These are phyloP conservation scores for Rhagologus leucostigma DNA, from an alignment of 2,113 vertebrate species.

Conservation along the genomic window DNA sequence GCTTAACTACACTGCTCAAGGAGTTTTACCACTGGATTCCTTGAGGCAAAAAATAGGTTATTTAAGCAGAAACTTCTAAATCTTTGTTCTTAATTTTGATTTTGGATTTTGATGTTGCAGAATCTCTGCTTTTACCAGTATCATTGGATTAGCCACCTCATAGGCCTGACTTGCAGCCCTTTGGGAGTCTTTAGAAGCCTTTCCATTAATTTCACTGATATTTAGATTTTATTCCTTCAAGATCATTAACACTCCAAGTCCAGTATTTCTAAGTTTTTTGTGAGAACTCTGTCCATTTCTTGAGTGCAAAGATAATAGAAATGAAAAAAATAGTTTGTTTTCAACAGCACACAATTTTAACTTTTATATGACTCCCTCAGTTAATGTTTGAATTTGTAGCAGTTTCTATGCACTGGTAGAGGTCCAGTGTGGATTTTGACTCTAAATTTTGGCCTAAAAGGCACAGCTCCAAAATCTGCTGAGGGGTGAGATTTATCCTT, in stretches of 20 bases:
- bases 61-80: not conserved
- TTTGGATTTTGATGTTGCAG: not conserved
- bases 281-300: not conserved
- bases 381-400: not conserved
- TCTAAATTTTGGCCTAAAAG: not conserved
- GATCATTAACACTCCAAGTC: not conserved
- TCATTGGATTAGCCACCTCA: not conserved
- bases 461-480: not conserved
- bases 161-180: not conserved
- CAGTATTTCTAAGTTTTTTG: not conserved
- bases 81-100: not conserved
- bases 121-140: not conserved
- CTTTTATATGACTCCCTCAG: not conserved
- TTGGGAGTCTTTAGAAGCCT: not conserved
- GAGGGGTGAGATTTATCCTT: not conserved
- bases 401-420: not conserved
- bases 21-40: not conserved
- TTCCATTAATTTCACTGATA: not conserved
- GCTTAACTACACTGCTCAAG: not conserved
- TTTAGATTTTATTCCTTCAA: not conserved
- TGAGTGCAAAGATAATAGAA: not conserved
- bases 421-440: not conserved
- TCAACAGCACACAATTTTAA: not conserved
- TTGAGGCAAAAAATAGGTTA: not conserved
- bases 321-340: not conserved